These are phyloP conservation scores for Neelides sp. DNA, from an alignment of 1,140 invertebrate genomes.

Conservation along the genomic window DNA sequence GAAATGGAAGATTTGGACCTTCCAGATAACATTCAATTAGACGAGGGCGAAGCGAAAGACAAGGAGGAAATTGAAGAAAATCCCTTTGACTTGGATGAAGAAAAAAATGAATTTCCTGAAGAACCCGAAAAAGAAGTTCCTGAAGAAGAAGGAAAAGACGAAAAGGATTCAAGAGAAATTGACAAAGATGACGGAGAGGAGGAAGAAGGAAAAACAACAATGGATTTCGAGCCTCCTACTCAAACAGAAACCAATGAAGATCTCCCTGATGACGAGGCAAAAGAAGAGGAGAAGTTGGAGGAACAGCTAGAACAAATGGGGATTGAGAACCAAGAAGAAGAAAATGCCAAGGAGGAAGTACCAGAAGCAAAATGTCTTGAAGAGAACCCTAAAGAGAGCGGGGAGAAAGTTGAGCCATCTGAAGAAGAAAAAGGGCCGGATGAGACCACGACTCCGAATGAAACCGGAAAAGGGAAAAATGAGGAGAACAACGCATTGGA, in stretches of 20 bases:
- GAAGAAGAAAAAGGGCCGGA: constrained; percentile 30
- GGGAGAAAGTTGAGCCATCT: constrained; percentile 40
- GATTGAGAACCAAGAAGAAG: constrained; percentile 31
- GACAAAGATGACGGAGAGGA: constrained; percentile 33
- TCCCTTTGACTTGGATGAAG: constrained; percentile 31
- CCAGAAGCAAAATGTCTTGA: constrained; percentile 31
- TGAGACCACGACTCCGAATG: constrained; percentile 20
- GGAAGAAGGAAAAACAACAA: constrained; percentile 12
- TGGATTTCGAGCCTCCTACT: constrained; percentile 21
- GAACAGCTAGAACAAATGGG: constrained; percentile 28
- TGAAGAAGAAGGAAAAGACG: constrained; percentile 45
- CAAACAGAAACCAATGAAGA: constrained; percentile 21
- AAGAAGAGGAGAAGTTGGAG: constrained; percentile 25
- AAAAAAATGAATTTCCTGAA: constrained; percentile 33
- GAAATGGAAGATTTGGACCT: constrained; percentile 74
- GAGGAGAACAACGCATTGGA: constrained; percentile 34
- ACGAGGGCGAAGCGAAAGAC: constrained; percentile 47
- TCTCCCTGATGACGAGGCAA: constrained; percentile 17
- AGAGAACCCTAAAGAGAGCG: constrained; percentile 30
- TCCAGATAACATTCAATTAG: constrained; percentile 70
- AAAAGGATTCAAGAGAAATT: constrained; percentile 46
- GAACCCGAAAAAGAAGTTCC: constrained; percentile 43
- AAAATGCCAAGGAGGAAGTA: constrained; percentile 31
- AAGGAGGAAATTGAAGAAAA: constrained; percentile 40
- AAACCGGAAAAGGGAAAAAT: constrained; percentile 40